These are phyloP conservation scores for Ditula angustiorana DNA, from an alignment of 2,888 invertebrate species.

Conservation along the genomic window DNA sequence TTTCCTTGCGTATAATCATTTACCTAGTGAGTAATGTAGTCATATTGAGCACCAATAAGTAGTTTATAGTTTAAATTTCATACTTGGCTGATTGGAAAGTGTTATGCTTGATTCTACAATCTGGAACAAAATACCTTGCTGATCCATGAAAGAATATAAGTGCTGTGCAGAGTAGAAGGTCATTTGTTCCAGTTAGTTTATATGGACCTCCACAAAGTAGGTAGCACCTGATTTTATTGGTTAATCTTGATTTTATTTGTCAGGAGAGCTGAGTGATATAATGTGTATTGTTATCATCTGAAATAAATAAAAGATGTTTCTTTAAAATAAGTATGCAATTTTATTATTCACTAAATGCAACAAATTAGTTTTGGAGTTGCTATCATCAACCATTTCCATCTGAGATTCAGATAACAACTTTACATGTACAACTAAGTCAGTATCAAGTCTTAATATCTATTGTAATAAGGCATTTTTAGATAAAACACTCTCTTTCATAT, in stretches of 20 bases:
- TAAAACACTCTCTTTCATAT: conserved; percentile 82
- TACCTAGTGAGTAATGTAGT: too few species aligned
- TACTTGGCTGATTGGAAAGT: too few species aligned
- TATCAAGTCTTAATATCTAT: conserved; percentile 83
- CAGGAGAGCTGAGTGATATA: conserved; percentile 55
- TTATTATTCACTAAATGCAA: conserved; percentile 85
- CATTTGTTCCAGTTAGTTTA: too few species aligned
- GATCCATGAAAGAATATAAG: too few species aligned
- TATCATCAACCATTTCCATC: conserved; percentile 67
- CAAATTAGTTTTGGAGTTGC: conserved; percentile 81
- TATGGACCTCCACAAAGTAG: too few species aligned
- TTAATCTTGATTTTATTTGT: conserved; percentile 4
- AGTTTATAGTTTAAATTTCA: neutral
- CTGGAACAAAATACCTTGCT: too few species aligned
- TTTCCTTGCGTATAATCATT: neutral
- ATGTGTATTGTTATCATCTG: conserved; percentile 19
- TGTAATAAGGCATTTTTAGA: conserved; percentile 84
- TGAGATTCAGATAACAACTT: conserved; percentile 74
- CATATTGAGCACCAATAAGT: neutral
- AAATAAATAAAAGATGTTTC: conserved; percentile 54
- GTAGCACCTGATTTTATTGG: neutral
- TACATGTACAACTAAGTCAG: conserved; percentile 78
- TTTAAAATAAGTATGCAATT: conserved; percentile 84
- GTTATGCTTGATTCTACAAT: neutral
- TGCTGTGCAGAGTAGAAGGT: too few species aligned